Base-by-base conservation (phyloP, 2,797 vertebrate genomes). In the Sebastes steindachneri region DNA sequence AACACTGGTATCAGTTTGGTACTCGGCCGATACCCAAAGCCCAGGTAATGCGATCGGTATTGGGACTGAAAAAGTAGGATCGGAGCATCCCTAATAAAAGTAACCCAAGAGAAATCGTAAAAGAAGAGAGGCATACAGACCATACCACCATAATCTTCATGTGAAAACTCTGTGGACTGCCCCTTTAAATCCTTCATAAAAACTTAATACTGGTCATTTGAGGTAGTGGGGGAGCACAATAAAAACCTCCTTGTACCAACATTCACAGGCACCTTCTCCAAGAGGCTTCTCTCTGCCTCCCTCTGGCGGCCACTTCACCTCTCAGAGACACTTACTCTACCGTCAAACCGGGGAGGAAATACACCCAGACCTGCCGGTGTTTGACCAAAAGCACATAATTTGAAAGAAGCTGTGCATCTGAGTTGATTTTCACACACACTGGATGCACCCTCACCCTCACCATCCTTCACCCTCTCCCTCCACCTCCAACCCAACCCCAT, bases 301-400 rank as follows among this genome's bases (percentile, higher is more conserved):
- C 88, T 78, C 94, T 93, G 45, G 83, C 14, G 92, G 86, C 21
- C 2, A 3, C n/a, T n/a, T 26, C 11, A 6, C 28, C 4, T n/a
- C 19, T 63, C 51, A 48, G 26, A 35, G 1, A 26, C 67, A 53
- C 48, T 10, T 10, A 2, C 1, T 62, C 64, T 5, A 5, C 14
- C 12, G 14, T 62, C 14, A 31, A 51, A 51, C 23, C 14, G 17
- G 23, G n/a, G n/a, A 26, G 19, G 3, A 60, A 54, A 21, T 6
- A 10, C 33, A 37, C 55, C 57, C 68, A 28, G 7, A 31, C 15
- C n/a, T 37, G 26, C 51, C 41, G 15, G 41, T 45, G 41, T 45
- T 45, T 45, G 41, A 45, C 15, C 41, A 45, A 80, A 72, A 26
- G 9, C 72, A 9, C 70, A 7, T 6, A 17, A 26, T 64, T 4